phyloP scores from a whole-genome alignment of 2,113 vertebrate genomes.

The Lepus timidus region DNA sequence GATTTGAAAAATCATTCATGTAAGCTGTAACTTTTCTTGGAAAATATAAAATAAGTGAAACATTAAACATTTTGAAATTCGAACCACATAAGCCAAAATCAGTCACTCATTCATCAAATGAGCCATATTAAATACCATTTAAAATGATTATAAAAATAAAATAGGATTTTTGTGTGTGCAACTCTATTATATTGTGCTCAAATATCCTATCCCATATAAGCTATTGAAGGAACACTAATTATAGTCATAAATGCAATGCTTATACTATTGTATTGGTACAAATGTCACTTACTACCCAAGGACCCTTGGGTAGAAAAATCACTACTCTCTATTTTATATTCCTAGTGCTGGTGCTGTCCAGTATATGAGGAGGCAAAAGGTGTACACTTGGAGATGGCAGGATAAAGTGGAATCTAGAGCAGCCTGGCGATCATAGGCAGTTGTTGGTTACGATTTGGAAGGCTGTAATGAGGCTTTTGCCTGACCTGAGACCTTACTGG shows the following conservation, averaged over 20 bases:
- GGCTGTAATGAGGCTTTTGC: background rate
- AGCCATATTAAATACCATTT: background rate
- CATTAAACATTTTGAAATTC: constrained; percentile 19
- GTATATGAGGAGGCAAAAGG: background rate
- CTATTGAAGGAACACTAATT: background rate
- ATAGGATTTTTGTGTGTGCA: background rate
- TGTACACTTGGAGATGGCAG: background rate
- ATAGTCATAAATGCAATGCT: background rate
- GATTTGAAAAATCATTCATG: constrained; percentile 9
- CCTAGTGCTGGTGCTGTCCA: background rate
- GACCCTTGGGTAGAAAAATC: background rate
- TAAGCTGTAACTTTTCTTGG: background rate
- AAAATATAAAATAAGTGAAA: background rate
- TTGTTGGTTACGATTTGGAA: constrained; percentile 32
- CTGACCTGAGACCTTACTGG: constrained; percentile 44
- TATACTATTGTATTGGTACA: background rate
- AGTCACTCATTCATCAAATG: background rate
- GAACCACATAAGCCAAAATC: background rate
- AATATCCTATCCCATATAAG: background rate
- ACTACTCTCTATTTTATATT: background rate
- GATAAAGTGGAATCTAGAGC: background rate
- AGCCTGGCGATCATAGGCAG: background rate
- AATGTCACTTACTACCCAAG: background rate
- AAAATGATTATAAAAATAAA: constrained; percentile 12
- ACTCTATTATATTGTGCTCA: background rate